phyloP scores from a whole-genome alignment of 2,888 invertebrate species.

The Drosophila bunnanda region DNA sequence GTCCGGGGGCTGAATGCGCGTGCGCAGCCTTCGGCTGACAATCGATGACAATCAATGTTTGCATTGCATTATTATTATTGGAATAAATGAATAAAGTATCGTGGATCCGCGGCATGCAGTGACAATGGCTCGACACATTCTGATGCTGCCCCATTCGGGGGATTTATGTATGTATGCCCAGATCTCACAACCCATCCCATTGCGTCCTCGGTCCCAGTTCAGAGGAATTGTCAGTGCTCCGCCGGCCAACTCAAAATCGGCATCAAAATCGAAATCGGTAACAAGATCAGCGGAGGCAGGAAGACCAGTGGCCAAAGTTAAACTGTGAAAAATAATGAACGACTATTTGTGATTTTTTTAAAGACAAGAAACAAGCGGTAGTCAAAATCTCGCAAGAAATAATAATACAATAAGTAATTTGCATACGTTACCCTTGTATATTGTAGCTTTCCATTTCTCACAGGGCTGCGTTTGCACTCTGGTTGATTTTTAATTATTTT shows the following conservation, averaged over 20 bases:
- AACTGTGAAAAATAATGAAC: constrained; percentile 1
- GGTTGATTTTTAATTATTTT: too few relatives aligned
- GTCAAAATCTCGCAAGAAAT: neutral
- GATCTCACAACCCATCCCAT: constrained; percentile 7
- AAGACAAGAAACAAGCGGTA: too few relatives aligned
- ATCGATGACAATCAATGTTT: constrained; percentile 83
- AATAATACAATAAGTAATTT: too few relatives aligned
- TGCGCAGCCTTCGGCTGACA: constrained; percentile 69
- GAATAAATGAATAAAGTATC: constrained; percentile 83
- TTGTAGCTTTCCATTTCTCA: too few relatives aligned
- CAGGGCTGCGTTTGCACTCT: too few relatives aligned
- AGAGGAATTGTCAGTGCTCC: constrained; percentile 81
- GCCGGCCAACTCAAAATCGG: constrained; percentile 78
- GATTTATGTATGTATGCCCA: constrained; percentile 63
- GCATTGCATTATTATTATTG: constrained; percentile 83
- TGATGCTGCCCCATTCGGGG: constrained; percentile 52
- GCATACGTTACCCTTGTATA: too few relatives aligned
- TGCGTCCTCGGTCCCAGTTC: constrained; percentile 63
- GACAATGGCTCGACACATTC: constrained; percentile 77
- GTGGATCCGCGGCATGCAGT: constrained; percentile 74
- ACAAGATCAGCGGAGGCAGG: constrained; percentile 76
- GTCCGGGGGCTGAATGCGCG: constrained; percentile 56
- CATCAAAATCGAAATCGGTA: constrained; percentile 82
- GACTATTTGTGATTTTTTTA: too few relatives aligned
- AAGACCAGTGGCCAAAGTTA: constrained; percentile 3